A percentile compares a stretch with the other conserved stretches of the same genome.
Evolutionary conservation across 37 sponge, comb jelly and placozoan genomes (phyloP).

Genomic region (Axinella damicornis): DNA sequence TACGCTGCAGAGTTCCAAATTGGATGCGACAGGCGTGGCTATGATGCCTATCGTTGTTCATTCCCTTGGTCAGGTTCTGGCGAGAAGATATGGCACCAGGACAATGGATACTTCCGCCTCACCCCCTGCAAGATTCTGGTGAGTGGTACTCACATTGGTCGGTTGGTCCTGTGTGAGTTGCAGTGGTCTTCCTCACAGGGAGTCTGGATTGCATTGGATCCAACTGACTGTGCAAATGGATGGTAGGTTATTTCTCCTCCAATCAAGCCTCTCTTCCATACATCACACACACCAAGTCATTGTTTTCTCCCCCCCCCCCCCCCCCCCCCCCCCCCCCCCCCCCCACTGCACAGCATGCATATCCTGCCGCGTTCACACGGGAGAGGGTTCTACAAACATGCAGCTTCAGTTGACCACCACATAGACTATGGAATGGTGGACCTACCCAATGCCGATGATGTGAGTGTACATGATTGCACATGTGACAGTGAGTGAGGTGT

Average conservation of each 20-base stretch:
- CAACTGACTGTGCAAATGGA: slow-evolving; percentile 58
- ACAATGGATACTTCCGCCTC: slow-evolving; percentile 78
- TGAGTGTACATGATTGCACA: too few relatives aligned
- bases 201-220: slow-evolving; percentile 74
- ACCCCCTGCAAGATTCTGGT: slow-evolving; percentile 61
- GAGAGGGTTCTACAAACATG: slow-evolving; percentile 55
- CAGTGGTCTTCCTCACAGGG: slow-evolving; percentile 29
- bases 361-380: slow-evolving; percentile 50
- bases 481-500: too few relatives aligned
- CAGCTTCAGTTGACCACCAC: slow-evolving; percentile 20
- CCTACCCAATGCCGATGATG: slow-evolving; percentile 53
- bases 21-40: too few relatives aligned
- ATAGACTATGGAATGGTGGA: slow-evolving; percentile 62
- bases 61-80: slow-evolving; percentile 25
- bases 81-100: slow-evolving; percentile 80
- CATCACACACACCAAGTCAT: too few relatives aligned
- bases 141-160: background rate
- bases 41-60: too few relatives aligned
- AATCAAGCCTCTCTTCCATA: too few relatives aligned
- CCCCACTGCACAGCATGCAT: slow-evolving; percentile 47
- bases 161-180: too few relatives aligned
- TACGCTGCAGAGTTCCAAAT: too few relatives aligned
- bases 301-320: too few relatives aligned
- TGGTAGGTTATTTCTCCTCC: too few relatives aligned
- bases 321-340: too few relatives aligned